Evolutionary conservation across 37 sponge, comb jelly and placozoan species (phyloP).

Genomic region (Amphimedon queenslandica): DNA sequence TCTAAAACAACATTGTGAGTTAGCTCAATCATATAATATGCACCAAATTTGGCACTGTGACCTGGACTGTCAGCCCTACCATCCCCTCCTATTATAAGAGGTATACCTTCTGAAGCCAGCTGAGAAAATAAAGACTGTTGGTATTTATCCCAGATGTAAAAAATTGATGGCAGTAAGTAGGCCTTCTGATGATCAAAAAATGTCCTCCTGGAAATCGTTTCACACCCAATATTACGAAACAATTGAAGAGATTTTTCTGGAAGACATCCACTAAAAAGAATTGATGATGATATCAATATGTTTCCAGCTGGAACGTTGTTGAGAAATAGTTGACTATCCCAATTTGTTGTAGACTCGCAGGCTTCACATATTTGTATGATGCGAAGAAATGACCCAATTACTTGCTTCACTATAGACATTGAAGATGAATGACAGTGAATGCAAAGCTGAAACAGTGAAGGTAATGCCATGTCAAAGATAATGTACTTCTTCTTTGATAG

Average conservation of each 20-base stretch:
- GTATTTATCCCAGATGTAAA: neutral
- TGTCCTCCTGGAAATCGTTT: neutral
- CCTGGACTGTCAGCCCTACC: no score
- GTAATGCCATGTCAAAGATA: slow-evolving; percentile 22
- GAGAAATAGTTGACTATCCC: slow-evolving; percentile 29
- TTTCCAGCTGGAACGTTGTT: slow-evolving; percentile 32
- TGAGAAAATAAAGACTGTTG: neutral
- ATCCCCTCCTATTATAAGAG: slow-evolving; percentile 10
- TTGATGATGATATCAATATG: slow-evolving; percentile 17
- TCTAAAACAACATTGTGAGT: no score
- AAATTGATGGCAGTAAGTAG: neutral
- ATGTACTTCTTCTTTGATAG: neutral
- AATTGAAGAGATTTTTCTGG: neutral
- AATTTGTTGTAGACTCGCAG: slow-evolving; percentile 18
- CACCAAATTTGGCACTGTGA: slow-evolving; percentile 27
- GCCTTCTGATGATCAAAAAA: neutral
- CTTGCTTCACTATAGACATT: neutral
- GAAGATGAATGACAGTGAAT: neutral
- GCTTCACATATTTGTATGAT: slow-evolving; percentile 8
- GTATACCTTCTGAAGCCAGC: neutral
- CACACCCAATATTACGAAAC: neutral
- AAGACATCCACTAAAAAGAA: slow-evolving; percentile 3
- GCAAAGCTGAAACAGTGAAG: slow-evolving; percentile 19
- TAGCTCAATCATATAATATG: slow-evolving; percentile 20
- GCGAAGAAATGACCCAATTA: slow-evolving; percentile 23